Percentiles rank a stretch among this genome's conserved stretches.
Evolutionary conservation across 1,140 invertebrate species (phyloP).

Genomic region (Melanaphis sacchari): DNA sequence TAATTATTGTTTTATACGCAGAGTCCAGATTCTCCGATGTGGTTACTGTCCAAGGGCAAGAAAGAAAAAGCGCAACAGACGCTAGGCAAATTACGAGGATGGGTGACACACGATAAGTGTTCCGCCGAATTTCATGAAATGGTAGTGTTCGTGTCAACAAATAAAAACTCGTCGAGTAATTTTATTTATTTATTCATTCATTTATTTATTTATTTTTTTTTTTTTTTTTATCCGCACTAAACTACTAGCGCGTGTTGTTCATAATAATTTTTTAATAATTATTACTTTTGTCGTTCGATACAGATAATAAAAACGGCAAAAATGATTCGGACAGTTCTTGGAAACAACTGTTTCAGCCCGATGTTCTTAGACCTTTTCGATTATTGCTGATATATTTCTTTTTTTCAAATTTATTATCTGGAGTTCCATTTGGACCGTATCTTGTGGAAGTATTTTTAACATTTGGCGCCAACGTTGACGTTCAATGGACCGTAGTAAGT

Average conservation of each 20-base stretch:
- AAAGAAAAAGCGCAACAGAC: conserved; percentile 66
- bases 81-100: conserved; percentile 67
- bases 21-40: conserved; percentile 74
- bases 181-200: too few relatives aligned
- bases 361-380: conserved; percentile 39
- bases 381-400: conserved; percentile 32
- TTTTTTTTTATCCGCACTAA: neutral
- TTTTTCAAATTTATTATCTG: conserved; percentile 37
- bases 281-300: neutral
- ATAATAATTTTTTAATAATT: neutral
- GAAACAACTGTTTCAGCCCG: conserved; percentile 16
- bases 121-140: conserved; percentile 66
- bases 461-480: neutral
- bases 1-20: conserved; percentile 58
- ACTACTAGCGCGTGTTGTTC: neutral
- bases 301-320: neutral
- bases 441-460: neutral
- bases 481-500: conserved; percentile 24
- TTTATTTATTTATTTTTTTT: too few relatives aligned
- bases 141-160: conserved; percentile 57
- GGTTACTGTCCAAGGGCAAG: conserved; percentile 67
- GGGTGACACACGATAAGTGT: conserved; percentile 65
- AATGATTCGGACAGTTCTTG: neutral
- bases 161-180: conserved; percentile 12
- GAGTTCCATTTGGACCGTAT: conserved; percentile 8